Evolutionary conservation across 2,113 vertebrate species (phyloP).

Genomic region (Scortum barcoo): DNA sequence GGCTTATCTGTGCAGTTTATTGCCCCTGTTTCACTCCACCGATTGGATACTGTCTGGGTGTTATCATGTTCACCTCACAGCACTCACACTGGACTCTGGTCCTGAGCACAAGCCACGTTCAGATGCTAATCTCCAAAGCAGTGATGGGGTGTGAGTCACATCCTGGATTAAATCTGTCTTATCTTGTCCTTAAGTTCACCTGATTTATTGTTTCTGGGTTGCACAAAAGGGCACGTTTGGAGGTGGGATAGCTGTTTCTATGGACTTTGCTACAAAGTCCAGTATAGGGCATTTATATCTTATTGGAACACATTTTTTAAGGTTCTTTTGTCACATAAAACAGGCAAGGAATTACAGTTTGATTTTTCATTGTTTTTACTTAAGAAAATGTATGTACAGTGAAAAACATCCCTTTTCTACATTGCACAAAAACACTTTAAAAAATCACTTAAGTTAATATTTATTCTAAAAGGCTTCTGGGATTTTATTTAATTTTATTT

Average conservation of each 20-base stretch:
- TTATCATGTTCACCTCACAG: slow-evolving; percentile 44
- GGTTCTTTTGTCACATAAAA: background rate
- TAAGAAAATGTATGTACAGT: no score
- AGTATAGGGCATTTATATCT: background rate
- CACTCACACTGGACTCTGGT: slow-evolving; percentile 71
- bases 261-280: background rate
- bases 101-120: slow-evolving; percentile 8
- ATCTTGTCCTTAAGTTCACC: background rate
- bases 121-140: slow-evolving; percentile 12
- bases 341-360: background rate
- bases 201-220: background rate
- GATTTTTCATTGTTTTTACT: background rate
- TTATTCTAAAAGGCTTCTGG: no score
- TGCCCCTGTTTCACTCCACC: slow-evolving; percentile 11
- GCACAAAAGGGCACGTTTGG: background rate
- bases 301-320: background rate
- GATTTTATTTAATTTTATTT: no score
- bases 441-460: no score
- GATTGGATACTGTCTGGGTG: slow-evolving; percentile 59
- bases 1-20: slow-evolving; percentile 73
- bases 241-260: background rate
- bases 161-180: background rate
- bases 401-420: no score
- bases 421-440: no score
- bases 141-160: background rate